A percentile compares a stretch with the other conserved stretches of the same genome.
Conservation (phyloP, 2,888 invertebrate species). For the Phragmatobia fuliginosa region DNA sequence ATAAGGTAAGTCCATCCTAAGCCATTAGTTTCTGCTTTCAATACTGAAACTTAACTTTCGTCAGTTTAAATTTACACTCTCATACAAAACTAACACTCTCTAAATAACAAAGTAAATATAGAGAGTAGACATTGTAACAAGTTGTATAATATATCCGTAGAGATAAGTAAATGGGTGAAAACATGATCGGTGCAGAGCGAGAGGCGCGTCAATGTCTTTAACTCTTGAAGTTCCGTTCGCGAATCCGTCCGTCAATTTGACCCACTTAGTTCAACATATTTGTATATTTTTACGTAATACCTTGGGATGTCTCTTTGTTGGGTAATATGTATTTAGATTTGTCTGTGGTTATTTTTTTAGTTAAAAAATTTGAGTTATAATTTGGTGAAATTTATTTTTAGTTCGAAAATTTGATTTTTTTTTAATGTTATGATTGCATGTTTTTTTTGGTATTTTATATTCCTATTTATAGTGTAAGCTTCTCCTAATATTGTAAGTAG, state of each 20-base stretch:
- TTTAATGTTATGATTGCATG: not conserved
- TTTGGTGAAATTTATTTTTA: conserved; percentile 38
- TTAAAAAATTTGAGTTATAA: conserved; percentile 22
- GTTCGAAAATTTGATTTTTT: conserved; percentile 15
- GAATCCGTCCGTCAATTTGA: conserved; percentile 49
- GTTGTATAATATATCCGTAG: conserved; percentile 43
- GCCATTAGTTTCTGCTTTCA: not conserved
- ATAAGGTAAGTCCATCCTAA: not conserved
- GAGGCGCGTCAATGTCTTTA: conserved; percentile 55
- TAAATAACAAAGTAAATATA: conserved; percentile 30
- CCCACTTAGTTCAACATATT: conserved; percentile 56
- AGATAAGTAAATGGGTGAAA: conserved; percentile 61
- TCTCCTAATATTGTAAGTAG: not conserved
- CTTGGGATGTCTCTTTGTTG: conserved; percentile 53
- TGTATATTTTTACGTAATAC: conserved; percentile 58
- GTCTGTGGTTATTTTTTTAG: conserved; percentile 12
- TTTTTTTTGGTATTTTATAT: not conserved
- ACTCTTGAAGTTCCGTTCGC: conserved; percentile 49
- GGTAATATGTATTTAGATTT: conserved; percentile 47
- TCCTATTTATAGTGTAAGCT: not conserved
- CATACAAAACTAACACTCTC: conserved; percentile 22
- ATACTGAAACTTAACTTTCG: not conserved
- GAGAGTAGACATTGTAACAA: conserved; percentile 41
- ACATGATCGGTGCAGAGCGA: conserved; percentile 44
- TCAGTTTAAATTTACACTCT: too few relatives aligned